Conservation (phyloP, 2,888 invertebrate genomes). For the Fissipunctia ypsillon region DNA sequence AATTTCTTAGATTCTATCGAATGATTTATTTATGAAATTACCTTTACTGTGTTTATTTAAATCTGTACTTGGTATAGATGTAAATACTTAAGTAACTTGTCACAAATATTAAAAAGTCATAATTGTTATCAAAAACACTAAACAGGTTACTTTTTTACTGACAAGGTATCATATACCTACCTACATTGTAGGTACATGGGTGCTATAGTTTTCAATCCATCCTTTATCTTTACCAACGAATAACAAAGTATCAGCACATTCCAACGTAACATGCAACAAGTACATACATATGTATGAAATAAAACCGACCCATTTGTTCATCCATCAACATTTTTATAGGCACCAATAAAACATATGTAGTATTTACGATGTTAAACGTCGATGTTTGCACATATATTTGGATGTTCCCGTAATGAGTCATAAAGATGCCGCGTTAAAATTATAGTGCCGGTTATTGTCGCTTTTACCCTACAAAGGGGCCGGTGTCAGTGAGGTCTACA, state of each 20-base stretch:
- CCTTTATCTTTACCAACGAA: constrained; percentile 8
- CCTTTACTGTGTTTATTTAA: neutral
- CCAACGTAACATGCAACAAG: constrained; percentile 30
- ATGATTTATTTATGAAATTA: neutral
- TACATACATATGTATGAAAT: constrained; percentile 56
- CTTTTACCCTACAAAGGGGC: constrained; percentile 68
- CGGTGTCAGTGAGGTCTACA: constrained; percentile 27
- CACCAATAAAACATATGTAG: constrained; percentile 78
- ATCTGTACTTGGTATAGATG: neutral
- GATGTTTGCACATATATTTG: constrained; percentile 81
- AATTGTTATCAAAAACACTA: neutral
- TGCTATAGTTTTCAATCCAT: constrained; percentile 5
- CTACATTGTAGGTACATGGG: neutral
- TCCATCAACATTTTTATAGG: constrained; percentile 77
- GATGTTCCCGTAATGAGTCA: constrained; percentile 77
- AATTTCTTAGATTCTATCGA: neutral
- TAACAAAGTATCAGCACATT: constrained; percentile 32
- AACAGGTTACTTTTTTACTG: neutral
- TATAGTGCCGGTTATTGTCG: constrained; percentile 70
- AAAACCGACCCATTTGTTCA: constrained; percentile 68
- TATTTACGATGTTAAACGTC: constrained; percentile 74
- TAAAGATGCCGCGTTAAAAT: constrained; percentile 74
- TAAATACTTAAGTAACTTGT: neutral
- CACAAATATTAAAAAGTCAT: neutral
- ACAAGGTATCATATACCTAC: neutral